These are phyloP conservation scores for Vespertilio murinus DNA, from an alignment of 2,797 vertebrate genomes.

Conservation along the genomic window DNA sequence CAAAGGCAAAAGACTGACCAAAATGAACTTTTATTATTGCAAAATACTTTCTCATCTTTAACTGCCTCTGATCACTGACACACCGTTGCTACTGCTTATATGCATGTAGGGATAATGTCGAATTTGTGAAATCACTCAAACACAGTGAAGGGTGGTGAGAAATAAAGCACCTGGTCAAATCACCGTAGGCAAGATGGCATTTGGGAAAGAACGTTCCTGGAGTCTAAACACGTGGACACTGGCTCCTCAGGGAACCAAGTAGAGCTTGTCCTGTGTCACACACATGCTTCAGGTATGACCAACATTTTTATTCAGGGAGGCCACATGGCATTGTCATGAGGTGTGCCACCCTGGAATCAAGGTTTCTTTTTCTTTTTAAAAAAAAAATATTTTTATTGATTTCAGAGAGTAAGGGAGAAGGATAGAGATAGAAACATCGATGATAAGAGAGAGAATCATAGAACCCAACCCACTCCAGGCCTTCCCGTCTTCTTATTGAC, in stretches of 20 bases:
- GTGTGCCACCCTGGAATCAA: not conserved
- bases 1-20: not conserved
- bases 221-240: not conserved
- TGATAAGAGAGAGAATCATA: too few species aligned
- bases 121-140: not conserved
- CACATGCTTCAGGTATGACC: not conserved
- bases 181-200: not conserved
- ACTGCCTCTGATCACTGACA: not conserved
- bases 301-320: not conserved
- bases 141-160: not conserved
- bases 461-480: too few species aligned
- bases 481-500: too few species aligned
- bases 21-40: not conserved
- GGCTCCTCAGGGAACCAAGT: not conserved
- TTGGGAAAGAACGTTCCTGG: not conserved
- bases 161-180: not conserved
- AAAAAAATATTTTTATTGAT: too few species aligned
- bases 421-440: too few species aligned
- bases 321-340: rapidly evolving
- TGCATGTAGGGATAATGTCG: not conserved
- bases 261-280: not conserved
- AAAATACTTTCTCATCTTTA: not conserved
- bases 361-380: too few species aligned
- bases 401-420: too few species aligned
- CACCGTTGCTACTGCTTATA: not conserved